Evolutionary conservation across 1,140 invertebrate genomes (phyloP), one percentile per base, ranked within the genome.

Genomic region (Goniozus legneri): DNA sequence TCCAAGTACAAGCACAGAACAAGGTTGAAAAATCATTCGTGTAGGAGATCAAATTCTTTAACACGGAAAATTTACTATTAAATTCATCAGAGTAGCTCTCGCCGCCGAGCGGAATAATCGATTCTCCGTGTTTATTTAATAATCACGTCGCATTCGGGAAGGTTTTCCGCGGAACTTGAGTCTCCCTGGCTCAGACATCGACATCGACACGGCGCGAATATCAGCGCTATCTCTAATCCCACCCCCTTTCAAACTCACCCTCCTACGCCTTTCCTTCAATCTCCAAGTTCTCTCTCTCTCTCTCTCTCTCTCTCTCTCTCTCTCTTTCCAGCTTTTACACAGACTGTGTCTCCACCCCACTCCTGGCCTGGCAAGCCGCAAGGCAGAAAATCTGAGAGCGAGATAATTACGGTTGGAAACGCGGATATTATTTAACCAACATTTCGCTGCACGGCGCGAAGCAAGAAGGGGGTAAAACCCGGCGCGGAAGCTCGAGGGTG

Each of bases 341-440:
- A 39, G 32, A 39, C 41, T 47, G 45, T 15, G 22, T 22, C 21
- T 18, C 14, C 15, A 32, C 24, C 14, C 44, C 8, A 24, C 35
- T 21, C 22, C 37, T 31, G 6, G 24, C 34, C 44, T 42, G 22
- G 37, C 39, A 44, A 44, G 56, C 60, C 55, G 52, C 50, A 52
- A 62, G 57, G 45, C 55, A 62, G 64, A 69, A 69, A 71, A 71
- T 71, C 68, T 67, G 56, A 65, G 59, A 69, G 64, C 61, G 62
- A 69, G 68, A 71, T 71, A 71, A 71, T 71, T 71, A 69, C 68
- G 68, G 59, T 71, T 64, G 62, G 61, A 67, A 65, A 60, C 61
- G 56, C 61, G 58, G 59, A 67, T 68, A 68, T 71, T 71, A 69
- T 68, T 69, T 68, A 69, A 69, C 68, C 65, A 71, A 65, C 65